Base-by-base conservation (phyloP, 2,888 invertebrate genomes). In the Prosapia bicincta region DNA sequence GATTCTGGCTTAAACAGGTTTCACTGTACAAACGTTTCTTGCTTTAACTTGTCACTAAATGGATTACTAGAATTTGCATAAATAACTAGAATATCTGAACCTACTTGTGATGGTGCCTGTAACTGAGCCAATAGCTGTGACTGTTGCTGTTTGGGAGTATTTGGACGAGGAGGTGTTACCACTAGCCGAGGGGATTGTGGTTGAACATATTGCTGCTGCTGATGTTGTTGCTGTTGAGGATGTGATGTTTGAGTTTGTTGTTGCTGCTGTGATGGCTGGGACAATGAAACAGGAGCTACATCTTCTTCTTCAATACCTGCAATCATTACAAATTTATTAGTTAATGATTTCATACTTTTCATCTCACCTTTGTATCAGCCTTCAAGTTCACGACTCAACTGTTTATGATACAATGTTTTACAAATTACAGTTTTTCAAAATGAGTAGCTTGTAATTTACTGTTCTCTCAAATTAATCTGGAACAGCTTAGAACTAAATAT, bases 281-380 rank as follows among this genome's bases (percentile, higher is more conserved):
- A 71, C 23, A 75, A 76, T 20, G 75, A 71, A 26, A 78, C 70
- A 9, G 79, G 80, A 70, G 87, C 88, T 66, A 89, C 89, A 79
- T 92, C 92, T 78, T 90, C 90, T 78, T 91, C 92, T 72, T 91
- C 91, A 78, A 90, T 91, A 75, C 84, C 84, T 81, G 80, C 68
- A 79, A 74, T 43, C 25, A 71, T 25, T 68, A 26, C 32, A 43
- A 26, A 67, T 20, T 54, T 10, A 71, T n/a, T n/a, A n/a, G n/a
- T n/a, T n/a, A n/a, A n/a, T n/a, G n/a, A n/a, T n/a, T n/a, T n/a
- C 13, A 69, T 38, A 54, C 26, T 20, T 26, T 67, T 32, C 66
- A 67, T 32, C 24, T 32, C 13, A 24, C 9, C n/a, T 23, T n/a
- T 10, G 10, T 38, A 38, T 38, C 15, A 38, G 43, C 10, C 10